Percentiles rank a stretch among this genome's conserved stretches.
phyloP scores from a whole-genome alignment of 2,797 vertebrate genomes.

The Falco concolor region DNA sequence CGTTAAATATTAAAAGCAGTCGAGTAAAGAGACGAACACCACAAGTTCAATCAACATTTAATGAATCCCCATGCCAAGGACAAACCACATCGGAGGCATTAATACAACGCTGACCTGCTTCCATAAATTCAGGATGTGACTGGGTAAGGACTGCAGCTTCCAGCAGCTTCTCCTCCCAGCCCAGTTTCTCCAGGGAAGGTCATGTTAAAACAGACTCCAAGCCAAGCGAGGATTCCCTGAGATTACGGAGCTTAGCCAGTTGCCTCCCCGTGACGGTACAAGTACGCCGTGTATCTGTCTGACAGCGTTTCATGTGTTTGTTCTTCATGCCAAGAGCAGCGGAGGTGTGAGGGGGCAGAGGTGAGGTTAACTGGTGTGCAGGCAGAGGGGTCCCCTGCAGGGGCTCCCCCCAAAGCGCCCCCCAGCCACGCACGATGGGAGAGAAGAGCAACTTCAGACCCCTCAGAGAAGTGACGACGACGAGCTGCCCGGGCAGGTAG shows the following conservation, averaged over 20 bases:
- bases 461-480: neutral
- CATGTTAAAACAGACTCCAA: neutral
- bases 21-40: neutral
- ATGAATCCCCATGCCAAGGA: constrained; percentile 1
- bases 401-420: neutral
- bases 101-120: constrained; percentile 22
- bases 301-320: neutral
- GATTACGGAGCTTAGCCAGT: neutral
- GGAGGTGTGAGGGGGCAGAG: neutral
- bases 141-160: neutral
- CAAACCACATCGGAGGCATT: neutral
- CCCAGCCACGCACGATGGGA: neutral
- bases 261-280: neutral
- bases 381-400: neutral
- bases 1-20: constrained; percentile 2
- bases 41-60: neutral
- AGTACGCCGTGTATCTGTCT: neutral
- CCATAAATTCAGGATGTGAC: constrained; percentile 1
- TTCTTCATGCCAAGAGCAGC: too few species aligned
- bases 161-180: neutral
- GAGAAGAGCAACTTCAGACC: neutral
- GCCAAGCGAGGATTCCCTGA: neutral
- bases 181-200: neutral
- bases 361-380: neutral
- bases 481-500: accelerated